Conservation (phyloP, 2,113 vertebrate species). For the Austrofundulus limnaeus region DNA sequence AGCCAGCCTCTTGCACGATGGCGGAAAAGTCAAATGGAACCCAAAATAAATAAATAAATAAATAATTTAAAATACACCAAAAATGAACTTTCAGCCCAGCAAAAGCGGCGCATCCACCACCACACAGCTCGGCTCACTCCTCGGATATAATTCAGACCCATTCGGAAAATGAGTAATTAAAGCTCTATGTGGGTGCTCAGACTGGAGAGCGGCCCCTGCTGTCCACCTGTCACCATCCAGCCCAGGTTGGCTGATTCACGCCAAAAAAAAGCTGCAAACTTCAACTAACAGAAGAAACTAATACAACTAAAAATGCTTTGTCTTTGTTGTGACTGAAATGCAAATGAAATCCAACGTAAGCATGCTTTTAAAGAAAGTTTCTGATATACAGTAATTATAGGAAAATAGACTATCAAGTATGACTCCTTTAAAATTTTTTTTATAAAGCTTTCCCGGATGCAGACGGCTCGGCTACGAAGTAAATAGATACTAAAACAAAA, state of each 20-base stretch:
- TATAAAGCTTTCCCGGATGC: slow-evolving; percentile 80
- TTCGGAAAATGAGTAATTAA: slow-evolving; percentile 38
- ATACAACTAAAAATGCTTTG: slow-evolving; percentile 70
- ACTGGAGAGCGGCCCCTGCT: slow-evolving; percentile 43
- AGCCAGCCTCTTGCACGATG: slow-evolving; percentile 58
- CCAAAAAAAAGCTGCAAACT: slow-evolving; percentile 45
- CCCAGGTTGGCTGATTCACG: slow-evolving; percentile 6
- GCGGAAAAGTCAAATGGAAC: slow-evolving; percentile 56
- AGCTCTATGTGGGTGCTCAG: slow-evolving; percentile 22
- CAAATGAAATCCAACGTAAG: slow-evolving; percentile 79
- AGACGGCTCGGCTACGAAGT: slow-evolving; percentile 80
- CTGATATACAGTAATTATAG: slow-evolving; percentile 81
- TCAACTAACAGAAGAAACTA: slow-evolving; percentile 60
- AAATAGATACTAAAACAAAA: slow-evolving; percentile 81
- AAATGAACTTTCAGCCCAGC: slow-evolving; percentile 59
- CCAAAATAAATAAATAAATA: slow-evolving; percentile 14
- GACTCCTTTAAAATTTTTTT: slow-evolving; percentile 79
- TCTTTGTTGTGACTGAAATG: slow-evolving; percentile 70
- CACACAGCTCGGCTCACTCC: slow-evolving; percentile 41
- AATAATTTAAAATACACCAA: slow-evolving; percentile 25
- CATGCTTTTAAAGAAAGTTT: slow-evolving; percentile 81
- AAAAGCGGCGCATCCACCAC: slow-evolving; percentile 54
- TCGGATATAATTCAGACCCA: slow-evolving; percentile 10
- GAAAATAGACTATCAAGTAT: slow-evolving; percentile 82
- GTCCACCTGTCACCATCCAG: slow-evolving; percentile 51